phyloP scores from a whole-genome alignment of 2,888 invertebrate species.

The Linhomoeus sp. region DNA sequence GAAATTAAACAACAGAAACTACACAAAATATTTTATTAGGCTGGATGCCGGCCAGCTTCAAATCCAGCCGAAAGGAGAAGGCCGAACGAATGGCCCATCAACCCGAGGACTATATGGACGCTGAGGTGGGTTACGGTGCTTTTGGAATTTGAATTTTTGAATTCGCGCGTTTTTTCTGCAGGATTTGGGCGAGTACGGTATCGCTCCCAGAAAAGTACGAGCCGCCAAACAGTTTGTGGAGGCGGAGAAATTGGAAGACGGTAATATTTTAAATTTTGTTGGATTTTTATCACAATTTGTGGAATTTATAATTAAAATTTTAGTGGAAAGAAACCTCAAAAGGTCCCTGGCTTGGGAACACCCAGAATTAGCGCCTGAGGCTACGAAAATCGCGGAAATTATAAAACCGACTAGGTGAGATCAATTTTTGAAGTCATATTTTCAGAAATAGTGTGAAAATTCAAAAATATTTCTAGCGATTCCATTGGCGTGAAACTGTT shows the following conservation, averaged over 20 bases:
- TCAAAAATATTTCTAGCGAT: slow-evolving; percentile 48
- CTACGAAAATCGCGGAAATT: slow-evolving; percentile 12
- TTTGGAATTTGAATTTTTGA: too few relatives aligned
- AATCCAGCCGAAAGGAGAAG: slow-evolving; percentile 60
- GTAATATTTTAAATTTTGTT: not conserved
- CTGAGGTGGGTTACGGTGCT: slow-evolving; percentile 41
- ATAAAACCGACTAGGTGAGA: slow-evolving; percentile 15
- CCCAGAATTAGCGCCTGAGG: slow-evolving; percentile 9
- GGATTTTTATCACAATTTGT: too few relatives aligned
- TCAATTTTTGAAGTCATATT: not conserved
- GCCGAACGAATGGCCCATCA: slow-evolving; percentile 39
- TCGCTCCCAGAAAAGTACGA: slow-evolving; percentile 65
- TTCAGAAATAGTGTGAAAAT: too few relatives aligned
- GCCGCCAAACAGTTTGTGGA: slow-evolving; percentile 51
- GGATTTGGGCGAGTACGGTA: slow-evolving; percentile 79
- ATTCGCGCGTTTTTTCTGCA: slow-evolving; percentile 21
- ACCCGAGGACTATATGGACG: slow-evolving; percentile 93
- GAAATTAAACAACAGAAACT: too few relatives aligned
- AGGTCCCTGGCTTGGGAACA: slow-evolving; percentile 19
- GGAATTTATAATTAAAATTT: slow-evolving; percentile 1
- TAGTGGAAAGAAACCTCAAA: slow-evolving; percentile 1
- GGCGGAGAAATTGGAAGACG: not conserved
- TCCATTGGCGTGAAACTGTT: slow-evolving; percentile 68
- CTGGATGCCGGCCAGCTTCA: slow-evolving; percentile 72
- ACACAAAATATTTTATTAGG: slow-evolving; percentile 39